Conservation (phyloP, 2,888 invertebrate genomes). For the Drosophila falleni region DNA sequence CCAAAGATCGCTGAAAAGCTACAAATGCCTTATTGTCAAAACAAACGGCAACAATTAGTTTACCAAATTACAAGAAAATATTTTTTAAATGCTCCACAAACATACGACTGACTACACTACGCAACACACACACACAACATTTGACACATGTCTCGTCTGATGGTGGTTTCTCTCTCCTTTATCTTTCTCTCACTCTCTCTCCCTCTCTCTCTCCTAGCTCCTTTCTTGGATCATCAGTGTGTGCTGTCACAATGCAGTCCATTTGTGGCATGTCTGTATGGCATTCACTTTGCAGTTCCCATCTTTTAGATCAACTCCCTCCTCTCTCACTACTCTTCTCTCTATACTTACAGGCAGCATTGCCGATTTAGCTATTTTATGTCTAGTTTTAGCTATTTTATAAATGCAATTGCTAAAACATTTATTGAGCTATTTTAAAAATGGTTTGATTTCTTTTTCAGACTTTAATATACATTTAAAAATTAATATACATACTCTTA, state of each 20-base stretch:
- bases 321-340: neutral
- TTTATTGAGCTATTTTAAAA: neutral
- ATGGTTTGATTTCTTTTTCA: neutral
- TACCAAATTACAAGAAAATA: constrained; percentile 83
- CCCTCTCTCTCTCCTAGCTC: neutral
- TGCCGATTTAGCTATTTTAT: neutral
- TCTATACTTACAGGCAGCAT: neutral
- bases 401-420: no score
- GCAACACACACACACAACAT: constrained; percentile 2
- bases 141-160: constrained; percentile 67
- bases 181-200: no score
- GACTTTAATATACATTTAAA: neutral
- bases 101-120: constrained; percentile 28
- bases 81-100: constrained; percentile 77
- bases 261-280: constrained; percentile 73
- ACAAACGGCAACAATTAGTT: constrained; percentile 83
- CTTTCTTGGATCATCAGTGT: constrained; percentile 14
- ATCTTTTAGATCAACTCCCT: constrained; percentile 8
- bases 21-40: constrained; percentile 85
- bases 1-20: constrained; percentile 73
- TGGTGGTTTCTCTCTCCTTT: neutral
- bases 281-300: constrained; percentile 24
- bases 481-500: neutral
- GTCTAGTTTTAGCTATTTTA: neutral
- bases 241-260: constrained; percentile 66